Evolutionary conservation across 2,888 invertebrate species (phyloP).

Genomic region (Cryptocephalus moraei): DNA sequence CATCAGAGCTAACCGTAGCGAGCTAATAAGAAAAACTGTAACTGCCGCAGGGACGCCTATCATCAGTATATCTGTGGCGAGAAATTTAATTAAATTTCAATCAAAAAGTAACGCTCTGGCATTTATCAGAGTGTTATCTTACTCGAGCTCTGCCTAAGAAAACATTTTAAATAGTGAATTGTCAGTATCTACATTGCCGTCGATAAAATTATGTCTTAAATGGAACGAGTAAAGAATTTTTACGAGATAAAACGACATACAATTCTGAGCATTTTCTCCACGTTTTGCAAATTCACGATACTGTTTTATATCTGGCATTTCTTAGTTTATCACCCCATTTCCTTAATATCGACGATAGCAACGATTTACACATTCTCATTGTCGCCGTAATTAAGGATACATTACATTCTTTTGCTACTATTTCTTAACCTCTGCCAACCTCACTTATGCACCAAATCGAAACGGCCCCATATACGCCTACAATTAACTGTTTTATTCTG

Average conservation of each 20-base stretch:
- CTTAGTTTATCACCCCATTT: constrained; percentile 31
- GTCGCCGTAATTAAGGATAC: background rate
- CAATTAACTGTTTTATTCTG: no score
- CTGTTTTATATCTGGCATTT: constrained; percentile 21
- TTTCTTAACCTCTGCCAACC: no score
- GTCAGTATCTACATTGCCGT: constrained; percentile 31
- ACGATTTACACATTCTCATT: constrained; percentile 8
- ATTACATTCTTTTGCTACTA: background rate
- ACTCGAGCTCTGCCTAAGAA: constrained; percentile 35
- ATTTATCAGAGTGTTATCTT: constrained; percentile 38
- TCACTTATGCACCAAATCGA: no score
- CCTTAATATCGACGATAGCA: constrained; percentile 21
- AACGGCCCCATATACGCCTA: no score
- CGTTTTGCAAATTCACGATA: constrained; percentile 22
- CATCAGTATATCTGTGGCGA: constrained; percentile 32
- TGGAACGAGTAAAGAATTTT: constrained; percentile 21
- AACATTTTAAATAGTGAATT: constrained; percentile 40
- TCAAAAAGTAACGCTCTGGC: constrained; percentile 30
- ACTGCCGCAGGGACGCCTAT: constrained; percentile 32
- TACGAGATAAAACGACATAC: constrained; percentile 15
- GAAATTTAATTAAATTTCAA: constrained; percentile 42
- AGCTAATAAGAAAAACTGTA: constrained; percentile 39
- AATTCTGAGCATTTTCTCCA: constrained; percentile 26
- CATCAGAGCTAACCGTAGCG: constrained; percentile 35
- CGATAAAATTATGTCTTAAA: constrained; percentile 32